Conservation (phyloP, 2,797 vertebrate species). For the Bufotes viridis region DNA sequence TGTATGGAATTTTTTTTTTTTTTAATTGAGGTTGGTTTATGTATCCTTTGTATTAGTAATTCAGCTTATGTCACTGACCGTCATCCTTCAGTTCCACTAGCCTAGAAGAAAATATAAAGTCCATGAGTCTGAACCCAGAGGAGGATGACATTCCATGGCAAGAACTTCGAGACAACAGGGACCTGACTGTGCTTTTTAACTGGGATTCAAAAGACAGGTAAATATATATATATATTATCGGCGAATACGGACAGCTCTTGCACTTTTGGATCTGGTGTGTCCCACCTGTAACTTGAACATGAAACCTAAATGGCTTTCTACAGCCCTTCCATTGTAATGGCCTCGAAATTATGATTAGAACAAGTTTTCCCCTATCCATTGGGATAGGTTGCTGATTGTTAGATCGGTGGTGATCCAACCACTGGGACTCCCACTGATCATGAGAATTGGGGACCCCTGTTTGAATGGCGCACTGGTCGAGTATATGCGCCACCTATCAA, state of each 20-base stretch:
- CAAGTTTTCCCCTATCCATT: too few species aligned
- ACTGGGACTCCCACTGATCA: too few species aligned
- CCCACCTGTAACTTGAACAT: too few species aligned
- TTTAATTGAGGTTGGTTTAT: not conserved
- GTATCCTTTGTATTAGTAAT: not conserved
- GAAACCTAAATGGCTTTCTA: too few species aligned
- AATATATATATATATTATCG: constrained; percentile 33
- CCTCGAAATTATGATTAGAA: too few species aligned
- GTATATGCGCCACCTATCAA: too few species aligned
- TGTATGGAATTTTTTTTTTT: not conserved
- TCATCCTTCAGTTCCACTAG: constrained; percentile 76
- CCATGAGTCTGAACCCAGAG: constrained; percentile 93
- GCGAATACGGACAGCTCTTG: not conserved
- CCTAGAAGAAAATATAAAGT: constrained; percentile 94
- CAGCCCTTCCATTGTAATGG: too few species aligned
- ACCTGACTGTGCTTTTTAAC: constrained; percentile 91
- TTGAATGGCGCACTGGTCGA: too few species aligned
- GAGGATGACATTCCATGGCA: constrained; percentile 98
- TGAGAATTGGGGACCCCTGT: too few species aligned
- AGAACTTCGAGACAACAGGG: constrained; percentile 90
- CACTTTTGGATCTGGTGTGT: not conserved
- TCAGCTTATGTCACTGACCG: not conserved
- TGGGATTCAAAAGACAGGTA: constrained; percentile 94
- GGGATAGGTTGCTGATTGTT: too few species aligned
- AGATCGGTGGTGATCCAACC: too few species aligned